Conservation (phyloP, 2,888 invertebrate genomes). For the Nematopogon swammerdamellus region DNA sequence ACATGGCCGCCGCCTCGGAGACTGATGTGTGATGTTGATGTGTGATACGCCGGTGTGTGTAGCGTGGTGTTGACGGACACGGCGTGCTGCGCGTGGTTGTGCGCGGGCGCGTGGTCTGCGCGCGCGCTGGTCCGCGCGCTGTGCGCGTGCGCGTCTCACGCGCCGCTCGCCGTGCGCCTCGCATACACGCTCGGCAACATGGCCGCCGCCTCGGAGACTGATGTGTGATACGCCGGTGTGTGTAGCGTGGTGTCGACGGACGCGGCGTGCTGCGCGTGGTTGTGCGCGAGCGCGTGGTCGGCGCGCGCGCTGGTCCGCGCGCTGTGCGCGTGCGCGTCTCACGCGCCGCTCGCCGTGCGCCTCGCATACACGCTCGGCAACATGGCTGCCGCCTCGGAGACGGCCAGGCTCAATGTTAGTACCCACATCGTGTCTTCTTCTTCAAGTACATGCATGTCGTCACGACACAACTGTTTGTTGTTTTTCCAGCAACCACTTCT, state of each 20-base stretch:
- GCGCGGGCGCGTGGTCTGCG: slow-evolving; percentile 64
- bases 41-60: no score
- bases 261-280: no score
- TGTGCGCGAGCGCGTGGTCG: slow-evolving; percentile 51
- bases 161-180: slow-evolving; percentile 71
- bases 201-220: no score
- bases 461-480: no score
- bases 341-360: slow-evolving; percentile 71
- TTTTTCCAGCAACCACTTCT: no score
- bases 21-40: no score
- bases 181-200: slow-evolving; percentile 84
- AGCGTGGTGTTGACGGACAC: slow-evolving; percentile 77
- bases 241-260: slow-evolving; percentile 75
- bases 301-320: slow-evolving; percentile 59
- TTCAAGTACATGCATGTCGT: no score
- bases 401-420: slow-evolving; percentile 54
- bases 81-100: slow-evolving; percentile 67
- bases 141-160: no score
- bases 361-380: slow-evolving; percentile 83
- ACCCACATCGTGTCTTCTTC: background rate
- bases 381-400: slow-evolving; percentile 74
- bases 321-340: slow-evolving; percentile 64
- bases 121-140: slow-evolving; percentile 63
- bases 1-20: no score
- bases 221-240: no score